A percentile compares a stretch with the other conserved stretches of the same genome.
These are phyloP conservation scores for Charadrius vociferus DNA, from an alignment of 2,113 vertebrate species.

Conservation along the genomic window DNA sequence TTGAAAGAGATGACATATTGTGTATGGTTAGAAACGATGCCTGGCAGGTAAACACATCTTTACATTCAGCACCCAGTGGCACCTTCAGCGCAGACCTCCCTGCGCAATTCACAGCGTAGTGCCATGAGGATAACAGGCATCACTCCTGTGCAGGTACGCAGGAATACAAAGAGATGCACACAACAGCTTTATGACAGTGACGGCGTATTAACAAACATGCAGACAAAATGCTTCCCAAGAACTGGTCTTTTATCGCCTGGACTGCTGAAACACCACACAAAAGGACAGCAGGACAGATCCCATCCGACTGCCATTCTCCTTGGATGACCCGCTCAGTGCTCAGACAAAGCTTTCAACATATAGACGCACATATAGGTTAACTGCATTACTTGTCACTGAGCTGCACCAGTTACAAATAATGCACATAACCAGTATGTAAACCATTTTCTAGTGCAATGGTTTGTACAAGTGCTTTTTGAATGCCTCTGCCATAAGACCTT, in stretches of 20 bases:
- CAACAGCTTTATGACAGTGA: not conserved
- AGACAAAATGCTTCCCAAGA: not conserved
- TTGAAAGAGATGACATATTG: not conserved
- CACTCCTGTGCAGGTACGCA: rapidly evolving
- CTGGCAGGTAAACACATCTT: not conserved
- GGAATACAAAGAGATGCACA: not conserved
- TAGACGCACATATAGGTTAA: not conserved
- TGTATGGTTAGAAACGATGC: not conserved
- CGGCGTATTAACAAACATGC: rapidly evolving
- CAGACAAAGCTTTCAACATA: not conserved
- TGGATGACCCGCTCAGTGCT: not conserved
- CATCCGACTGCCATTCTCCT: not conserved
- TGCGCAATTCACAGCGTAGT: not conserved
- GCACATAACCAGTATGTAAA: rapidly evolving
- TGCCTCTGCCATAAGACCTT: not conserved
- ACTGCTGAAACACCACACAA: not conserved
- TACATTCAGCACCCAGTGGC: not conserved
- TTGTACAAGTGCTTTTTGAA: not conserved
- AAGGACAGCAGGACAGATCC: not conserved
- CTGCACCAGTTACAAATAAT: not conserved
- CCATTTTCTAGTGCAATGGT: not conserved
- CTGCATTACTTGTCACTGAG: not conserved
- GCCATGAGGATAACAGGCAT: rapidly evolving
- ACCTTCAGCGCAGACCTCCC: not conserved
- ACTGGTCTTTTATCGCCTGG: not conserved